phyloP scores from a whole-genome alignment of 2,797 vertebrate genomes.

The Gouania willdenowi region DNA sequence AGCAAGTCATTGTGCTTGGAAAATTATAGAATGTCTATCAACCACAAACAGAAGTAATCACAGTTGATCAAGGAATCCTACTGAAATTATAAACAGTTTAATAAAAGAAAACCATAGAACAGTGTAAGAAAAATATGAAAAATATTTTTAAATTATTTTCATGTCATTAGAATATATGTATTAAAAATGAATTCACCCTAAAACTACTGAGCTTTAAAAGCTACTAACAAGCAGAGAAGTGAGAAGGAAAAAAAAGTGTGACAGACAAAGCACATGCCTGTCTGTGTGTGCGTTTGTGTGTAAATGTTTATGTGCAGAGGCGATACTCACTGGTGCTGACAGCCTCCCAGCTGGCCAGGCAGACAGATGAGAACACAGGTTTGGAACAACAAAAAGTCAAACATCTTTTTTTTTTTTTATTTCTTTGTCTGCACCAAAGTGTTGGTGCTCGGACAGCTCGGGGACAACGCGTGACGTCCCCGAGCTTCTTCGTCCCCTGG shows the following conservation, averaged over 20 bases:
- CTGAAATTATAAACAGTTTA: no score
- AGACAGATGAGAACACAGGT: conserved; percentile 36
- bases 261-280: conserved; percentile 36
- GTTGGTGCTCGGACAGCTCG: conserved; percentile 36
- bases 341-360: conserved; percentile 41
- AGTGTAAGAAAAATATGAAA: no score
- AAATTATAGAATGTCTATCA: no score
- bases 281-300: conserved; percentile 11
- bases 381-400: conserved; percentile 27
- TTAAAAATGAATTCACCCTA: no score
- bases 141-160: no score
- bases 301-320: conserved; percentile 26
- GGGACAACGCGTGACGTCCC: conserved; percentile 14
- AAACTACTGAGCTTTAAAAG: no score
- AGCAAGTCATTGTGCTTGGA: conserved; percentile 27
- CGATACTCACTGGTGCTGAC: conserved; percentile 74
- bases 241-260: conserved; percentile 4
- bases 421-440: conserved; percentile 40
- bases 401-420: conserved; percentile 35
- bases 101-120: no score
- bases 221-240: background rate
- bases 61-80: no score
- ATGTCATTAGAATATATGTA: no score
- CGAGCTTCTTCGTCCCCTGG: conserved; percentile 14
- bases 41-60: no score